A percentile compares a stretch with the other conserved stretches of the same genome.
Evolutionary conservation across 2,888 invertebrate genomes (phyloP).

Genomic region (Drosophila mercatorum): DNA sequence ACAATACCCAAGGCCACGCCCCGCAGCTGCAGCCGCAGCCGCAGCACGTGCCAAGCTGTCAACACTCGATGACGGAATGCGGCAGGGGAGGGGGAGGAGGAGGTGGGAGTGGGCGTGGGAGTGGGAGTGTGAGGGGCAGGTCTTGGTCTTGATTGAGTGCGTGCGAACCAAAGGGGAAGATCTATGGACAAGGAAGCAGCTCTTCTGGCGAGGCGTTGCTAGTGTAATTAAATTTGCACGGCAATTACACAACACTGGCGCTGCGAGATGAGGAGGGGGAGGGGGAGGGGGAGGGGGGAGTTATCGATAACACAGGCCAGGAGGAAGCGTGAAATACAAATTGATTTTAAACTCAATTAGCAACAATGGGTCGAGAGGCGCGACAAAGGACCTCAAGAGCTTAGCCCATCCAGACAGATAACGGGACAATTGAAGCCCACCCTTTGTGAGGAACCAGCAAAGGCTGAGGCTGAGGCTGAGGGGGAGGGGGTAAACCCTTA

Average conservation of each 20-base stretch:
- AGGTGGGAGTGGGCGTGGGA: not conserved
- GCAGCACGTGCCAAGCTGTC: constrained; percentile 63
- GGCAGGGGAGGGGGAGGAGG: not conserved
- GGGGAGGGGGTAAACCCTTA: not conserved
- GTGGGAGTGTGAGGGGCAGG: not conserved
- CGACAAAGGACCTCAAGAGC: constrained; percentile 40
- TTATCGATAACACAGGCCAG: constrained; percentile 8
- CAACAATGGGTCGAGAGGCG: constrained; percentile 59
- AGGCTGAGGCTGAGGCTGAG: not conserved
- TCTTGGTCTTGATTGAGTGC: constrained; percentile 58
- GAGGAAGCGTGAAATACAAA: constrained; percentile 76
- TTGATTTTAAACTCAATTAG: constrained; percentile 85
- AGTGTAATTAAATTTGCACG: constrained; percentile 85
- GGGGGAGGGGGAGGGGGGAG: no score
- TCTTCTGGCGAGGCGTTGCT: constrained; percentile 50
- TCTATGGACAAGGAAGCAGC: not conserved
- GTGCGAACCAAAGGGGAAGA: constrained; percentile 38
- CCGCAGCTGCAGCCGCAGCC: constrained; percentile 21
- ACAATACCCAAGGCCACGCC: constrained; percentile 63
- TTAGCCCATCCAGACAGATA: constrained; percentile 32
- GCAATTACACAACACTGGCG: constrained; percentile 81
- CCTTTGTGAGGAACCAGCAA: not conserved
- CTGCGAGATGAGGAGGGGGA: not conserved
- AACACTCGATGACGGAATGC: constrained; percentile 72
- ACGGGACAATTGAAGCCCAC: constrained; percentile 22